Evolutionary conservation across 2,797 vertebrate genomes (phyloP), one percentile per base, ranked within the genome.

Genomic region (Acridotheres tristis): DNA sequence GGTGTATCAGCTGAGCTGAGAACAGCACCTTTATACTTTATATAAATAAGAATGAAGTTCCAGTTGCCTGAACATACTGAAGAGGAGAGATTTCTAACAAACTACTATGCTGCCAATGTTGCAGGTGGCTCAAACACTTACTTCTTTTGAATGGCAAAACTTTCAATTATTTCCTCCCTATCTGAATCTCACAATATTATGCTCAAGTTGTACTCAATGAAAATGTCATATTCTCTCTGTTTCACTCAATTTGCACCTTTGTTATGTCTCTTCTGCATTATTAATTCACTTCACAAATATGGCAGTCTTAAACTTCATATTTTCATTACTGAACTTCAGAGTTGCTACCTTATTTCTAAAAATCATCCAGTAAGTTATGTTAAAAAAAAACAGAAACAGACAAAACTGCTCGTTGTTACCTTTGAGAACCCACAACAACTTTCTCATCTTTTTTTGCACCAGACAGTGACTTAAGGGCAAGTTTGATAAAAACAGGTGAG

Each of bases 211-310:
- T 79, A 16, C 38, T 82, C 14, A 32, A 23, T 77, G 47, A 90
- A 83, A 92, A 61, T 71, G n/a, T 51, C 25, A 21, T 85, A 66
- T 77, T 93, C 62, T 85, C 61, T 83, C 40, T 59, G 51, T 95
- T 97, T 96, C 91, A 88, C 43, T 94, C 85, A 74, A 54, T 88
- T 85, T 85, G 9, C 15, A 76, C 26, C n/a, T 47, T 71, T 54
- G 42, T 38, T 72, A 53, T 17, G 34, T 58, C 25, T 61, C 81
- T 79, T 91, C 30, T 15, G 16, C 36, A 12, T 61, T 90, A 82
- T 79, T 85, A 86, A 77, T 34, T 77, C 48, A 72, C 18, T 83
- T 85, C 57, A 68, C 32, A 74, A 66, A 71, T n/a, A 43, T 9
- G 11, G 20, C 5, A 16, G n/a, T 55, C 72, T 96, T 93, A 90